A percentile compares a stretch with the other conserved stretches of the same genome.
phyloP scores from a whole-genome alignment of 2,888 invertebrate species.

The Scaptomyza reducta region DNA sequence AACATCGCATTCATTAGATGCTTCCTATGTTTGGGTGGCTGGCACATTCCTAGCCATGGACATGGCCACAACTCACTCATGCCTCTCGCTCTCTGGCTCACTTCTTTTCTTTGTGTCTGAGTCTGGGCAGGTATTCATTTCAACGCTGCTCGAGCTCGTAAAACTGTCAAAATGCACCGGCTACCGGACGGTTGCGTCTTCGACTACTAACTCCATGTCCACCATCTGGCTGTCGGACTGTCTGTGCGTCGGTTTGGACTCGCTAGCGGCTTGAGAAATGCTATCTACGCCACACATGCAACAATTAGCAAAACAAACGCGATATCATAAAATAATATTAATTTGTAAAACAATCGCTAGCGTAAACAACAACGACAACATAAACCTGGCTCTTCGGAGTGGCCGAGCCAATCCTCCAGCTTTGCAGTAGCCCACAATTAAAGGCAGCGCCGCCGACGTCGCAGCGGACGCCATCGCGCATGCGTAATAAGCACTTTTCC shows the following conservation, averaged over 20 bases:
- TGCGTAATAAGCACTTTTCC: slow-evolving; percentile 84
- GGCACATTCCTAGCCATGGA: slow-evolving; percentile 69
- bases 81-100: slow-evolving; percentile 7
- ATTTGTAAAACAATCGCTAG: slow-evolving; percentile 79
- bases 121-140: slow-evolving; percentile 73
- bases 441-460: slow-evolving; percentile 54
- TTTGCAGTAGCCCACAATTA: slow-evolving; percentile 66
- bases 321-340: slow-evolving; percentile 80
- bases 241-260: slow-evolving; percentile 7
- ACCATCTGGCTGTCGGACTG: slow-evolving; percentile 27
- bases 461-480: slow-evolving; percentile 72
- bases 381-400: slow-evolving; percentile 5
- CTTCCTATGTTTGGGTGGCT: slow-evolving; percentile 76
- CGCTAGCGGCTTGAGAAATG: slow-evolving; percentile 63
- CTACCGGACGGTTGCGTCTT: slow-evolving; percentile 61
- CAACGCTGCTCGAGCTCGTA: slow-evolving; percentile 76
- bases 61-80: slow-evolving; percentile 73
- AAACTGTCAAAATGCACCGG: slow-evolving; percentile 80
- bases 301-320: slow-evolving; percentile 81
- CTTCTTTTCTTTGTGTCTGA: not conserved
- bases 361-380: slow-evolving; percentile 74
- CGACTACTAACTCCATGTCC: slow-evolving; percentile 18
- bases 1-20: slow-evolving; percentile 69
- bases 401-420: slow-evolving; percentile 35
- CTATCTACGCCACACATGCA: slow-evolving; percentile 80